Base-by-base conservation (phyloP, 2,888 invertebrate species). In the Polietes domitor region DNA sequence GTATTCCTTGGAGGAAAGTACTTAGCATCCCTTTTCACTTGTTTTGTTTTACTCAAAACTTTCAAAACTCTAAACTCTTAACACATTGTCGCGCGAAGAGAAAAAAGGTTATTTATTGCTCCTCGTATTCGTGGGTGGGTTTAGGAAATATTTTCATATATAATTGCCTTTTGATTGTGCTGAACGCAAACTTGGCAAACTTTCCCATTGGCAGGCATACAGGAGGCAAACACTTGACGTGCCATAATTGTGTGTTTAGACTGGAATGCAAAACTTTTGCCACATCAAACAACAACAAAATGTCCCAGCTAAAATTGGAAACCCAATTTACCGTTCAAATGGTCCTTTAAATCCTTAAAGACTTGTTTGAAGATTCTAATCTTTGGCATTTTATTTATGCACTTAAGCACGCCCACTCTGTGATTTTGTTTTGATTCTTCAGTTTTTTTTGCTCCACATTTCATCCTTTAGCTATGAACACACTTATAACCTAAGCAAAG, bases 371-470 rank as follows among this genome's bases (percentile, higher is more conserved):
- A 4, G 47, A 47, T 47, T 47, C 3, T 47, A 12, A 47, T 47
- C 15, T 47, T 47, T 47, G 47, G 47, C n/a, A 47, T 47, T 47
- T 47, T n/a, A 47, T 47, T 47, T 47, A 47, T 47, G 47, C n/a
- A 47, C n/a, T 47, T n/a, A 47, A n/a, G 15, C 2, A n/a, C n/a
- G n/a, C 47, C n/a, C 47, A n/a, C 47, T n/a, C 2, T 47, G 15
- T 15, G n/a, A 4, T n/a, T 47, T 47, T 47, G 47, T 47, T 47
- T 47, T 47, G 37, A 47, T 47, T 47, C n/a, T 12, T 47, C 15
- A 47, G n/a, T 47, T 1, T 47, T n/a, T n/a, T n/a, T n/a, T n/a
- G n/a, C n/a, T 47, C 2, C 3, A 15, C 7, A 47, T 47, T n/a
- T n/a, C 47, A 47, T 15, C n/a, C 47, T n/a, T 47, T 47, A 47